Evolutionary conservation across 2,113 vertebrate genomes (phyloP).

Genomic region (Rhizomys pruinosus): DNA sequence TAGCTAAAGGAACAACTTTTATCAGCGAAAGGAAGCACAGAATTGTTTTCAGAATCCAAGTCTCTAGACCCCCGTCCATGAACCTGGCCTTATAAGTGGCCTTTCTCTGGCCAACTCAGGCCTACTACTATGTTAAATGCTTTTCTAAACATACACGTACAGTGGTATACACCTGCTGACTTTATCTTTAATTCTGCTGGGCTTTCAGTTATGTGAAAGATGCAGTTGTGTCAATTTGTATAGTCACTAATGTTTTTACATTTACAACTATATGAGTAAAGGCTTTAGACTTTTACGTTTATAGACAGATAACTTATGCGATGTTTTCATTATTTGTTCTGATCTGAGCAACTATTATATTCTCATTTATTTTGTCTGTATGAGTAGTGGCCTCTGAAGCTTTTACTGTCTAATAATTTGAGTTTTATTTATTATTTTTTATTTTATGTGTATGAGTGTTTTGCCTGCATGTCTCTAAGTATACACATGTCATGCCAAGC

Average conservation of each 20-base stretch:
- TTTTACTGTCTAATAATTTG: slow-evolving; percentile 68
- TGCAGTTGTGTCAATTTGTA: slow-evolving; percentile 63
- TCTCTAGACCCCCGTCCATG: background rate
- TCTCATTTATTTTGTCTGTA: slow-evolving; percentile 75
- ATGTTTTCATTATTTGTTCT: slow-evolving; percentile 79
- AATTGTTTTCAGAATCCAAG: background rate
- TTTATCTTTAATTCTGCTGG: no score
- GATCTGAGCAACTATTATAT: slow-evolving; percentile 75
- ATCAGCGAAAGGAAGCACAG: background rate
- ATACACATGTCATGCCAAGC: no score
- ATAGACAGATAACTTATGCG: slow-evolving; percentile 60
- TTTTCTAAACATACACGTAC: background rate
- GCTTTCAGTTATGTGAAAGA: slow-evolving; percentile 43
- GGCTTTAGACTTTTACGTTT: slow-evolving; percentile 75
- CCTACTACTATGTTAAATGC: background rate
- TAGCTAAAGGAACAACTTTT: background rate
- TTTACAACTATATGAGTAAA: slow-evolving; percentile 76
- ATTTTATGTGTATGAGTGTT: no score
- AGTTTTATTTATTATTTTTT: background rate
- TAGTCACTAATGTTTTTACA: slow-evolving; percentile 71
- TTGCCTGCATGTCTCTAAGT: no score
- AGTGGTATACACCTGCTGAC: background rate
- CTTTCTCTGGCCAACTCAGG: background rate
- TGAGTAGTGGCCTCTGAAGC: slow-evolving; percentile 44
- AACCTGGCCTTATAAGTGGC: background rate